phyloP scores from a whole-genome alignment of 2,113 vertebrate species.

The Polypterus bichir region DNA sequence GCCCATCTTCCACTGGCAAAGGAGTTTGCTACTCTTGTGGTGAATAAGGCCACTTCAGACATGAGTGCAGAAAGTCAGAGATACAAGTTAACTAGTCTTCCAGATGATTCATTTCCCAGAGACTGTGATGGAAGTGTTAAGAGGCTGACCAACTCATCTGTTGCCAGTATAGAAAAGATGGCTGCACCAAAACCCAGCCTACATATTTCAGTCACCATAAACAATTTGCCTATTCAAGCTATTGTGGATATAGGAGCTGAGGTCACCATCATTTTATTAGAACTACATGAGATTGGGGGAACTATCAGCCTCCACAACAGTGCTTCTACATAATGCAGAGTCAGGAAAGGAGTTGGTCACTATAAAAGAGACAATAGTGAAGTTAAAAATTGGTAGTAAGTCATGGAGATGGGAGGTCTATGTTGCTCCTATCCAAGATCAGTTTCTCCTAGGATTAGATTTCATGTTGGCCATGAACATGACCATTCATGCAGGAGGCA shows the following conservation, averaged over 20 bases:
- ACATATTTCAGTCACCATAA: slow-evolving; percentile 1
- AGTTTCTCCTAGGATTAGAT: slow-evolving; percentile 16
- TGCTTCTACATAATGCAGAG: slow-evolving; percentile 12
- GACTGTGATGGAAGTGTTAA: not conserved
- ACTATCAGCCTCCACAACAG: not conserved
- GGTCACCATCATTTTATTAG: not conserved
- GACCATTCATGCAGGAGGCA: slow-evolving; percentile 8
- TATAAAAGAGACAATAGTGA: not conserved
- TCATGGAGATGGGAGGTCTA: slow-evolving; percentile 6
- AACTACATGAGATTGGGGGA: not conserved
- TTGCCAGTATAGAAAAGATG: not conserved
- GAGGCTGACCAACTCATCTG: not conserved
- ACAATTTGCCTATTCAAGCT: slow-evolving; percentile 5
- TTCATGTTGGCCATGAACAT: slow-evolving; percentile 7
- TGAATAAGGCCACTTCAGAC: slow-evolving; percentile 5
- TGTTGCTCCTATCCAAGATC: slow-evolving; percentile 13
- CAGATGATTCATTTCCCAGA: not conserved
- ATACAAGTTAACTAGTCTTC: too few relatives aligned
- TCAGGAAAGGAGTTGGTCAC: slow-evolving; percentile 4
- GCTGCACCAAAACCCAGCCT: slow-evolving; percentile 2
- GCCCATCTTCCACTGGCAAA: not conserved
- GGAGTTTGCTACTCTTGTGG: slow-evolving; percentile 2
- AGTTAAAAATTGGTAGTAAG: slow-evolving; percentile 9
- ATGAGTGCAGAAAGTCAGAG: not conserved
- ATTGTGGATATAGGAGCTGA: slow-evolving; percentile 16